Evolutionary conservation across 2,888 invertebrate species (phyloP).

Genomic region (Stenodera caucasica): DNA sequence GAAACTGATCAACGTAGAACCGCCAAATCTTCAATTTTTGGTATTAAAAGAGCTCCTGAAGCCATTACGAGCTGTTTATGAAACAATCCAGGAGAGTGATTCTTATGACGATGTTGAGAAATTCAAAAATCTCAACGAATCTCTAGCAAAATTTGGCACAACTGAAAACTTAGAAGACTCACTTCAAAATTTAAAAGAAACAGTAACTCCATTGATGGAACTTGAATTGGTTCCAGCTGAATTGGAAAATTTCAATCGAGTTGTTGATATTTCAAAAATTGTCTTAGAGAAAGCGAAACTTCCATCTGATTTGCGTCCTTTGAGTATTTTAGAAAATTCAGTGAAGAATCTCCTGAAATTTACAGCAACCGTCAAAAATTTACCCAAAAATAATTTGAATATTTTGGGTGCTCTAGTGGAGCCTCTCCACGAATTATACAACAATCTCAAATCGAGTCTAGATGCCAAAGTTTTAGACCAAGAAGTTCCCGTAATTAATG

Average conservation of each 20-base stretch:
- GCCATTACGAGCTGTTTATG: conserved; percentile 43
- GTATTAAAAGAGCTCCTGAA: conserved; percentile 44
- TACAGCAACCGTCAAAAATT: conserved; percentile 42
- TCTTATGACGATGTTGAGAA: conserved; percentile 35
- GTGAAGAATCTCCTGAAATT: conserved; percentile 45
- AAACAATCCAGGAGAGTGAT: conserved; percentile 28
- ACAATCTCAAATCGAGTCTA: conserved; percentile 36
- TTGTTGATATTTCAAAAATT: conserved; percentile 42
- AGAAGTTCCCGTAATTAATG: conserved; percentile 42
- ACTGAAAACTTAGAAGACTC: conserved; percentile 37
- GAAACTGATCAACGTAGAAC: conserved; percentile 28
- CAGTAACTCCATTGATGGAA: conserved; percentile 29
- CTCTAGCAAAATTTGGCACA: conserved; percentile 36
- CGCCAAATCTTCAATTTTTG: conserved; percentile 29
- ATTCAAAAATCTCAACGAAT: conserved; percentile 40
- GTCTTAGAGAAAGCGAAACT: conserved; percentile 38
- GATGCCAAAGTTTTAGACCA: conserved; percentile 40
- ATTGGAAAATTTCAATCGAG: conserved; percentile 40
- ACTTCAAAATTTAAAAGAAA: conserved; percentile 37
- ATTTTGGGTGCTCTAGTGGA: conserved; percentile 42
- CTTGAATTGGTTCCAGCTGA: conserved; percentile 34
- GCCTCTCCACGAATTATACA: conserved; percentile 44
- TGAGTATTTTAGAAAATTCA: conserved; percentile 43
- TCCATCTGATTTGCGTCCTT: conserved; percentile 37
- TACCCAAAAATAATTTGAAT: conserved; percentile 39